These are phyloP conservation scores for Lithosia quadra DNA, from an alignment of 2,888 invertebrate species.

Conservation along the genomic window DNA sequence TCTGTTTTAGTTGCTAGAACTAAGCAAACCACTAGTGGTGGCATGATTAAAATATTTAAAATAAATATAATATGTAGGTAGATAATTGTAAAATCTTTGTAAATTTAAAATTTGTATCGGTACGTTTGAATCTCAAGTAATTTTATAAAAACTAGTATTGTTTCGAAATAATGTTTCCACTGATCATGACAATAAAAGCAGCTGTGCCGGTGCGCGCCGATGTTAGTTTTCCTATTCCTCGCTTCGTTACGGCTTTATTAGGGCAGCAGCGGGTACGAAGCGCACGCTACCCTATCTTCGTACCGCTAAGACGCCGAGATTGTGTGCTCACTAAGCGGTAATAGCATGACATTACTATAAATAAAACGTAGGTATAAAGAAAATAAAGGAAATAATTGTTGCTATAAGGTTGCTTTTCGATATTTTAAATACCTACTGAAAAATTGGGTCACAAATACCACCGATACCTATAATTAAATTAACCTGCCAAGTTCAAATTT, in stretches of 20 bases:
- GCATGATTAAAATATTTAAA: too few relatives aligned
- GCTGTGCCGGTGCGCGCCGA: conserved; percentile 67
- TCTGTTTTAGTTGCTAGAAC: too few relatives aligned
- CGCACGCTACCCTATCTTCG: conserved; percentile 37
- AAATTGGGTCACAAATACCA: too few relatives aligned
- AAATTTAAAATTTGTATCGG: conserved; percentile 25
- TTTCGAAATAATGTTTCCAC: conserved; percentile 64
- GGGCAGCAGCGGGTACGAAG: conserved; percentile 60
- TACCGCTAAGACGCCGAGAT: conserved; percentile 41
- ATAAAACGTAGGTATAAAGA: conserved; percentile 23
- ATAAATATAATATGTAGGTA: too few relatives aligned
- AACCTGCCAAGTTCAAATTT: too few relatives aligned
- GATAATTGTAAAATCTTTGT: too few relatives aligned
- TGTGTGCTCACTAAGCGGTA: conserved; percentile 26
- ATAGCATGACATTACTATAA: conserved; percentile 27
- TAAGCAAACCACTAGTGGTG: too few relatives aligned
- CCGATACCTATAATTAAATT: too few relatives aligned
- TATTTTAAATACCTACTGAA: neutral
- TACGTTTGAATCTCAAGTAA: conserved; percentile 53
- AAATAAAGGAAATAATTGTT: neutral
- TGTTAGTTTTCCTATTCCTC: conserved; percentile 75
- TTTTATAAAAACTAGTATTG: conserved; percentile 58
- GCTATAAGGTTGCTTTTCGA: neutral
- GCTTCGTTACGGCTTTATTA: conserved; percentile 81
- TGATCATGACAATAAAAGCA: conserved; percentile 75